Evolutionary conservation across 2,888 invertebrate genomes (phyloP).

Genomic region (Dynastes hyllus): DNA sequence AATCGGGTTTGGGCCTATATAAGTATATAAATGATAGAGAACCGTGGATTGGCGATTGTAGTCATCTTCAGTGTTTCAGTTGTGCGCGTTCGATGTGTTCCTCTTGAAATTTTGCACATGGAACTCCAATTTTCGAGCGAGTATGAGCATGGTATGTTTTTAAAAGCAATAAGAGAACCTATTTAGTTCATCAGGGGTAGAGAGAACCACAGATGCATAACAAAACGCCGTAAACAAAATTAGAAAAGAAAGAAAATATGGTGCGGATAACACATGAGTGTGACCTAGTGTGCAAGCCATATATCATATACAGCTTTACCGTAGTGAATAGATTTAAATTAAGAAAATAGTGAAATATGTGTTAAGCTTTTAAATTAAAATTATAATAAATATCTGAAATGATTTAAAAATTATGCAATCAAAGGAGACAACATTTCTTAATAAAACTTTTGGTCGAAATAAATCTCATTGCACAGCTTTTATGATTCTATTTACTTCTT

Average conservation of each 20-base stretch:
- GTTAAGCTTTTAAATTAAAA: no score
- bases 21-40: not conserved
- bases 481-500: no score
- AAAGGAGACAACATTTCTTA: no score
- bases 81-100: constrained; percentile 33
- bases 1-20: constrained; percentile 10
- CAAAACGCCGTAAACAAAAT: not conserved
- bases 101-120: constrained; percentile 40
- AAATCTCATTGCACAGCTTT: no score
- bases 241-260: constrained; percentile 25
- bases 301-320: no score
- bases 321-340: no score
- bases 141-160: constrained; percentile 42
- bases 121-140: constrained; percentile 36
- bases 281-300: no score
- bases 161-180: constrained; percentile 1
- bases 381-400: no score
- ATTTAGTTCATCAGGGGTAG: not conserved
- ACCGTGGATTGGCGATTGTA: constrained; percentile 1
- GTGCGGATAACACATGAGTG: not conserved
- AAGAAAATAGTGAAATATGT: no score
- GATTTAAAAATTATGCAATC: no score
- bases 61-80: constrained; percentile 4
- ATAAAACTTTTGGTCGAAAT: no score
- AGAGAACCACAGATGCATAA: not conserved